These are phyloP conservation scores for Xenus cinereus DNA, from an alignment of 2,113 vertebrate genomes.

Conservation along the genomic window DNA sequence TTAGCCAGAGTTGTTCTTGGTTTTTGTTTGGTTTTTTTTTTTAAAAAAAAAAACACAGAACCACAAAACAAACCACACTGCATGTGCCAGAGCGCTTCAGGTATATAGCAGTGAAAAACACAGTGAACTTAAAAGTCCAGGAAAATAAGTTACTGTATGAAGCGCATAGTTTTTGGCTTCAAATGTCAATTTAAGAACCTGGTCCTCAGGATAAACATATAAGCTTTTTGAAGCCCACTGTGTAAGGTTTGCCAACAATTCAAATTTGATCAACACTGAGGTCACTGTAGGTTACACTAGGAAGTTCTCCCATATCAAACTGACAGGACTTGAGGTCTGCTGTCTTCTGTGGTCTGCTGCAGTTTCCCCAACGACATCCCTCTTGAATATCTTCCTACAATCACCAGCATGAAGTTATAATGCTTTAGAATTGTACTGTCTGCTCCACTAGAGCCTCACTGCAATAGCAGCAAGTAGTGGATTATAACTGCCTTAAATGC, in stretches of 20 bases:
- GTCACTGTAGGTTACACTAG: neutral
- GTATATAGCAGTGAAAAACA: neutral
- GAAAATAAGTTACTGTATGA: neutral
- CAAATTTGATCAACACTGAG: neutral
- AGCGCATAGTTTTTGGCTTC: neutral
- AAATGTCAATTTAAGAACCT: neutral
- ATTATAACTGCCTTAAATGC: neutral
- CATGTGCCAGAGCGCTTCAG: neutral
- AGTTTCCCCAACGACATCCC: neutral
- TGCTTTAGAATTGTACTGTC: neutral
- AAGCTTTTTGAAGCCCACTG: neutral
- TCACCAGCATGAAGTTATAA: neutral
- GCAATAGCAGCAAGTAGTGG: neutral
- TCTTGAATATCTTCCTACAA: neutral
- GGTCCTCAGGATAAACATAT: neutral
- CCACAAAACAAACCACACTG: neutral
- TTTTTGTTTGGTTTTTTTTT: too few species aligned
- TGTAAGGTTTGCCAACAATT: neutral
- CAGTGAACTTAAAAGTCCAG: neutral
- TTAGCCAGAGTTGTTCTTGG: neutral
- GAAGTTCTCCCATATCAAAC: neutral
- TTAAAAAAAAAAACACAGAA: too few species aligned
- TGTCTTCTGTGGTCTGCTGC: neutral
- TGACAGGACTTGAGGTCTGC: neutral
- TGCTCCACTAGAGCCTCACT: neutral